Evolutionary conservation across 2,888 invertebrate species (phyloP), one percentile per base, ranked within the genome.

Genomic region (Trissonchulus latispiculum): DNA sequence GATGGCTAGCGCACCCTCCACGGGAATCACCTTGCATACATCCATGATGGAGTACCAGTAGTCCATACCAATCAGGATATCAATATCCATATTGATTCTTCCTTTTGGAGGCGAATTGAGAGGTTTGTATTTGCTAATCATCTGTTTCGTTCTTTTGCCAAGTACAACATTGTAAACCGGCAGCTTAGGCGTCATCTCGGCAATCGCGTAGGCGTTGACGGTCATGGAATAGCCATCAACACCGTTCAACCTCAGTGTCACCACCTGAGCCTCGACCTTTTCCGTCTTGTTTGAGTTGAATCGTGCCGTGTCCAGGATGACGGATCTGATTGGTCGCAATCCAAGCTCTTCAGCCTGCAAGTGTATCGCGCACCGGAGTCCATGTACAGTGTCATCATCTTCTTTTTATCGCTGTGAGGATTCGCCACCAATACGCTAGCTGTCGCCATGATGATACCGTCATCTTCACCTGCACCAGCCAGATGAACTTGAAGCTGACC

Each of bases 201-300:
- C 15, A n/a, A 64, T 33, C 15, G 31, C 8, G 33, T 64, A 64
- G 8, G 31, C 64, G 33, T 31, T 33, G 8, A 64, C 28, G 15
- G 8, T 64, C 31, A 31, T 18, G 29, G 15, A 29, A 33, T 15
- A 28, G 64, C 64, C 64, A 64, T 64, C 28, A 29, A 31, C 29
- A 3, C 64, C 64, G 8, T 33, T 15, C 28, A 64, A 3, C 28
- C 15, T 29, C 64, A 64, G 33, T 8, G 8, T 33, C 8, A 64
- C 64, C 8, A 64, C 29, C 28, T 64, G 15, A 15, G 64, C 64
- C 28, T 64, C 28, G 64, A 31, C 29, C 64, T 64, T 64, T 29
- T 28, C 64, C 28, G 64, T 64, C 64, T 64, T 3, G 64, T n/a
- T 64, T n/a, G 64, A 64, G 33, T 64, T 64, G 33, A 64, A 64